Percentiles rank a stretch among this genome's conserved stretches.
phyloP scores from a whole-genome alignment of 2,113 vertebrate species.

The Alethe diademata region DNA sequence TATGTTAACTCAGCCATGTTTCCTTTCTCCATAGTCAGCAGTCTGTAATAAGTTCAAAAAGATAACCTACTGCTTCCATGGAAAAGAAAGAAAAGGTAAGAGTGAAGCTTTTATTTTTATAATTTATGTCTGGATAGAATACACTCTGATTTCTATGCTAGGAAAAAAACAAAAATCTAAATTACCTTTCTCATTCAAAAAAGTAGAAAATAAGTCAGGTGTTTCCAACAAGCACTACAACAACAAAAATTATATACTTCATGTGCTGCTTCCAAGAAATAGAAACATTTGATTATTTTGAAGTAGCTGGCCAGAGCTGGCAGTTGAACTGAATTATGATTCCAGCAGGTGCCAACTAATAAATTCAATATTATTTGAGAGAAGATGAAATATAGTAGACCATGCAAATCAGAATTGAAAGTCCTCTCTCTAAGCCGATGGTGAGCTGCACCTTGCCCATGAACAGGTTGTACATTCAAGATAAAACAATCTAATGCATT shows the following conservation, averaged over 20 bases:
- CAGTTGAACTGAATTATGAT: constrained; percentile 30
- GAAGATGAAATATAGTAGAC: background rate
- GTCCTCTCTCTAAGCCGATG: background rate
- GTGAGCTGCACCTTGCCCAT: background rate
- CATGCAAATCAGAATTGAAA: constrained; percentile 4
- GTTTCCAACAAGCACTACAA: background rate
- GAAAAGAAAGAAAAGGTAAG: background rate
- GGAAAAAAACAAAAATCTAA: background rate
- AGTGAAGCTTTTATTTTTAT: background rate
- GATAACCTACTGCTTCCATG: background rate
- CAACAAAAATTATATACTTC: background rate
- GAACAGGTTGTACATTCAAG: background rate
- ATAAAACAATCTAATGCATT: background rate
- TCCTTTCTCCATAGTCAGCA: background rate
- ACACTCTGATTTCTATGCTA: background rate
- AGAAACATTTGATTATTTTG: constrained; percentile 2
- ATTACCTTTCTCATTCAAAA: background rate
- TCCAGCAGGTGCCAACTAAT: background rate
- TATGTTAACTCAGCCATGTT: background rate
- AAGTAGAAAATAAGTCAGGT: background rate
- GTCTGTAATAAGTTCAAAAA: background rate
- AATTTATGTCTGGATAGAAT: background rate
- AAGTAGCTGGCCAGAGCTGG: background rate
- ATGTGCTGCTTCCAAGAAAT: background rate
- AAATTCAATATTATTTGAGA: background rate